Base-by-base conservation (phyloP, 2,113 vertebrate species). In the Bungarus multicinctus region DNA sequence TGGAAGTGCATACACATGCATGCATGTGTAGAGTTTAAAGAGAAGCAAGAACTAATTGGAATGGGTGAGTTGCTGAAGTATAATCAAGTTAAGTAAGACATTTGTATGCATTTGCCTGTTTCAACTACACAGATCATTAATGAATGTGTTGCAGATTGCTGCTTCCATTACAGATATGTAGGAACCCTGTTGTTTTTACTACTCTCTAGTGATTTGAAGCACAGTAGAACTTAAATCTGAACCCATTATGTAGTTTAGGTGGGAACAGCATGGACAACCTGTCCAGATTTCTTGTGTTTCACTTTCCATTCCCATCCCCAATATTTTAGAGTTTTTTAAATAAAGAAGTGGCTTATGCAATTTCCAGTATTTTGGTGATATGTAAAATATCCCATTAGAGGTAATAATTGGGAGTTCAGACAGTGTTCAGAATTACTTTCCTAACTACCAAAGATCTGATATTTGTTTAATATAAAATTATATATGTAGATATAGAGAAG, bases 91-190 rank as follows among this genome's bases (percentile, higher is more conserved):
- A 93, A 90, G 45, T 93, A 57, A 90, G 92, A 8, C 92, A 87
- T 90, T 93, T 93, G 54, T 87, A 93, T 93, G 92, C 89, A 87
- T 93, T 93, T 53, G 43, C 89, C 54, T 27, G 92, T 93, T 90
- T 89, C 27, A 23, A 87, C 92, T 93, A 64, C 55, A 90, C 92
- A 93, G 92, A 93, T 93, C 92, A 90, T 90, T 90, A 93, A 93
- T 93, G 92, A 90, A 90, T 64, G 81, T 30, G 55, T 87, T 52
- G 45, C 34, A 52, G 74, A 53, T 85, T 34, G 52, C 89, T 18
- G 85, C 86, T 90, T 93, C 74, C 74, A 90, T 93, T 93, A 93
- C 74, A 89, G 92, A 52, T 86, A 87, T 90, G 23, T 22, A 22
- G 88, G 55, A 47, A 43, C 81, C 92, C 55, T 86, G 88, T 47